Percentiles rank a stretch among this genome's conserved stretches.
phyloP scores from a whole-genome alignment of 1,140 invertebrate genomes.

The Sogatella furcifera region DNA sequence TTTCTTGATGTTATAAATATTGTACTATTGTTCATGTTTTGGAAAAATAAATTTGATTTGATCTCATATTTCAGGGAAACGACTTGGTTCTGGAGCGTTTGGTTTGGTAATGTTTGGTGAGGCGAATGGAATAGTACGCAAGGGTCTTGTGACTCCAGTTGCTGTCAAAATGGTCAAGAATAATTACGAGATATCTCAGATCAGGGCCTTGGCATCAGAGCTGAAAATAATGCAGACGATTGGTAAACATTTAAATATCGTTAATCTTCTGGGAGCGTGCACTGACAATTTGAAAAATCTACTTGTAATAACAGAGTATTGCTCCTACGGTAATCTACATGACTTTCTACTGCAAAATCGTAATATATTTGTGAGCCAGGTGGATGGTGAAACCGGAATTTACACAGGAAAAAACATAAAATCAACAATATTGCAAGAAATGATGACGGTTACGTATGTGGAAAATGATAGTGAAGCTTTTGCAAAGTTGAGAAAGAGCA shows the following conservation, averaged over 20 bases:
- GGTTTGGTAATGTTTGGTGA: slow-evolving; percentile 84
- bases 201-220: slow-evolving; percentile 76
- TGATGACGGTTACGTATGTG: not conserved
- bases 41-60: too few relatives aligned
- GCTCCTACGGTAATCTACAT: slow-evolving; percentile 79
- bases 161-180: slow-evolving; percentile 81
- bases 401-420: slow-evolving; percentile 16
- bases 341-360: slow-evolving; percentile 72
- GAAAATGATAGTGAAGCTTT: too few relatives aligned
- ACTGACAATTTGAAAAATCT: slow-evolving; percentile 81
- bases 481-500: too few relatives aligned
- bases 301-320: slow-evolving; percentile 84
- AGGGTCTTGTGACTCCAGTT: slow-evolving; percentile 56
- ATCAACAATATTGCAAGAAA: slow-evolving; percentile 37
- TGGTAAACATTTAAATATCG: slow-evolving; percentile 87
- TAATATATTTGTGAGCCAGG: slow-evolving; percentile 66
- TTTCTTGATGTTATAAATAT: too few relatives aligned
- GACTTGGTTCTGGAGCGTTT: slow-evolving; percentile 86
- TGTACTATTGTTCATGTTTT: not conserved
- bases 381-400: slow-evolving; percentile 46
- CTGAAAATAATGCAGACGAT: slow-evolving; percentile 94
- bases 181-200: slow-evolving; percentile 56
- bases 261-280: slow-evolving; percentile 87
- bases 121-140: slow-evolving; percentile 60
- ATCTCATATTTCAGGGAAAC: slow-evolving; percentile 51